phyloP scores from a whole-genome alignment of 2,113 vertebrate species.

The Microcebus ravelobensis region DNA sequence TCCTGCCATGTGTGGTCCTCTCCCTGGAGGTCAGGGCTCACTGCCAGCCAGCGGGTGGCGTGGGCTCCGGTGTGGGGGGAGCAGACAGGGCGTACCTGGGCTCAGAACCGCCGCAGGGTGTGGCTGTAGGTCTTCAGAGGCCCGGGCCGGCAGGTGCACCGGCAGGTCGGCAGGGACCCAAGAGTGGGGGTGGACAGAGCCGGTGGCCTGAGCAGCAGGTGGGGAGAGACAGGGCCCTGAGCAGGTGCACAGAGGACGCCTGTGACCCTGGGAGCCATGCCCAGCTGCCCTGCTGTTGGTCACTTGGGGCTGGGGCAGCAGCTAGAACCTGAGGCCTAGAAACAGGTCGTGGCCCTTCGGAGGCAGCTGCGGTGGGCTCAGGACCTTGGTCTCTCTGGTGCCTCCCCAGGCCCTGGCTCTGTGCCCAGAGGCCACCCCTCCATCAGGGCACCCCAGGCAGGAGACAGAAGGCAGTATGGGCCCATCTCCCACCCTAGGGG shows the following conservation, averaged over 20 bases:
- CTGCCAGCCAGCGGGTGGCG: too few species aligned
- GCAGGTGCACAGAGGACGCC: too few species aligned
- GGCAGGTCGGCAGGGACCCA: rapidly evolving
- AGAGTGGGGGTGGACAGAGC: not conserved
- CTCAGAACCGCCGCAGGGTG: not conserved
- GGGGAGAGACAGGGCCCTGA: not conserved
- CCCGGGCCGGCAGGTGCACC: not conserved
- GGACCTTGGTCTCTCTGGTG: not conserved
- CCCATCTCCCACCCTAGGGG: not conserved
- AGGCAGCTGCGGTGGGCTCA: not conserved
- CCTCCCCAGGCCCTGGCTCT: not conserved
- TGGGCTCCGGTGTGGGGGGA: not conserved
- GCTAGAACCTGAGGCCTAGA: not conserved
- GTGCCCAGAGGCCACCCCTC: not conserved
- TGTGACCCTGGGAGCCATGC: too few species aligned
- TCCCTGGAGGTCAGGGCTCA: not conserved
- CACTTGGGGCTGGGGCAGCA: not conserved
- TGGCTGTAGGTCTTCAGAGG: too few species aligned
- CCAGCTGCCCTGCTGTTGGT: not conserved
- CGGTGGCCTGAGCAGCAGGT: not conserved
- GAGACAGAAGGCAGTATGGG: not conserved
- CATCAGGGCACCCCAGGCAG: not conserved
- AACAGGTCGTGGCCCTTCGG: not conserved
- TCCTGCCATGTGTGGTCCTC: not conserved
- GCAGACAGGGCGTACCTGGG: not conserved